Evolutionary conservation across 2,888 invertebrate species (phyloP), one percentile per base, ranked within the genome.

Genomic region (Drosophila buzzatii): DNA sequence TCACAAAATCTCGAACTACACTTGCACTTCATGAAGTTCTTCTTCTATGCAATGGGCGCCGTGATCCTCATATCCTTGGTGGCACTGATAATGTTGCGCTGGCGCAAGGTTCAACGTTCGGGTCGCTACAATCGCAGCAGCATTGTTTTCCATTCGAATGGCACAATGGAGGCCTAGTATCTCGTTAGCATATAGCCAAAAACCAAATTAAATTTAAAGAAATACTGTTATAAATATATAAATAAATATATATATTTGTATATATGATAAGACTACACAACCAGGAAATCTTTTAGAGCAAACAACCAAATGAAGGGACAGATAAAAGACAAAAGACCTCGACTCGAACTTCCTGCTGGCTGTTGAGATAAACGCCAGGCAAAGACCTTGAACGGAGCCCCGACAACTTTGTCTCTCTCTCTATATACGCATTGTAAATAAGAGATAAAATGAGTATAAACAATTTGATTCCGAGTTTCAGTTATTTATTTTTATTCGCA

Each of bases 91-190:
- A 42, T 64, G 0, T 16, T 89, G 5, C 77, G 80, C 12, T 82
- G 81, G 52, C 81, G 81, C 57, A 91, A 90, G 44, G 64, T 69
- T 16, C 77, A 79, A 0, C 79, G 90, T 3, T 82, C 85, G 5
- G 87, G 89, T 2, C 88, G 80, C n/a, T 91, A 91, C 47, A 73
- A 82, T 35, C 90, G 89, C 52, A 89, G 90, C 42, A 92, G 91
- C 70, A 92, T 93, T 23, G 91, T 92, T 12, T 93, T 91, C 70
- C 89, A 91, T n/a, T 93, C 93, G 10, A 91, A 81, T 55, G 91
- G 87, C 39, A 92, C 92, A 6, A 87, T 92, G 73, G 91, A 92
- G 51, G 89, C 90, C 27, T 41, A 55, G 35, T 20, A 20, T 14
- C 35, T 20, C 35, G 7, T 23, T 35, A 35, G 55, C 39, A 41